Evolutionary conservation across 1,140 invertebrate species (phyloP), one percentile per base, ranked within the genome.

Genomic region (Brachionus asplanchnoidis): DNA sequence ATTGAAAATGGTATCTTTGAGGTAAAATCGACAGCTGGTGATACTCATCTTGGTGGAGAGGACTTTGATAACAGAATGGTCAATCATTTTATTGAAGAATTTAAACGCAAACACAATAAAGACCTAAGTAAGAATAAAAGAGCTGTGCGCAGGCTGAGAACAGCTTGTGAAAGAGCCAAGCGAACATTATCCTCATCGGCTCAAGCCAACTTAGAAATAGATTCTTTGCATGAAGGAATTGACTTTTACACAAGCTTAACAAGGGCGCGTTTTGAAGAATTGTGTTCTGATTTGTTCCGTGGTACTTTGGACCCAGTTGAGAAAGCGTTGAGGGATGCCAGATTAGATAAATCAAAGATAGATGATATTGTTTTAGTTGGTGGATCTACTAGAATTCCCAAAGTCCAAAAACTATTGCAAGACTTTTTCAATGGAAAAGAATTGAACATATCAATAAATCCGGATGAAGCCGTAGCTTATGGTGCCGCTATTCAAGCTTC

Each of bases 301-400:
- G 89, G 94, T 50, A 97, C 96, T 66, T 92, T 98, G 90, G 95
- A 97, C 86, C 97, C 97, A 0, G 96, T 98, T 0, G 96, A 98
- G 88, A 97, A 98, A 89, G 93, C 96, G 11, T 89, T 98, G 28
- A 92, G 94, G 73, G 96, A 98, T 89, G 95, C 96, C 80, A 97
- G 97, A 88, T 93, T 97, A 92, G 95, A 96, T 90, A 98, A 98
- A 89, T 91, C 93, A 14, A 91, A 93, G 85, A 95, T 99, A 86
- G 93, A 99, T 87, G 97, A 99, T 87, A 97, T 99, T 86, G 97
- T 99, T 40, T 90, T 99, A 36, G 97, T 99, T 70, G 97, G 97
- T 86, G 97, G 97, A 46, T 98, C 97, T n/a, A 98, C 97, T 46
- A 94, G 97, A 91, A 99, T 99, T 87, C 97, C 97, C 60, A 98